phyloP scores from a whole-genome alignment of 1,140 invertebrate genomes.

The Nilaparvata lugens region DNA sequence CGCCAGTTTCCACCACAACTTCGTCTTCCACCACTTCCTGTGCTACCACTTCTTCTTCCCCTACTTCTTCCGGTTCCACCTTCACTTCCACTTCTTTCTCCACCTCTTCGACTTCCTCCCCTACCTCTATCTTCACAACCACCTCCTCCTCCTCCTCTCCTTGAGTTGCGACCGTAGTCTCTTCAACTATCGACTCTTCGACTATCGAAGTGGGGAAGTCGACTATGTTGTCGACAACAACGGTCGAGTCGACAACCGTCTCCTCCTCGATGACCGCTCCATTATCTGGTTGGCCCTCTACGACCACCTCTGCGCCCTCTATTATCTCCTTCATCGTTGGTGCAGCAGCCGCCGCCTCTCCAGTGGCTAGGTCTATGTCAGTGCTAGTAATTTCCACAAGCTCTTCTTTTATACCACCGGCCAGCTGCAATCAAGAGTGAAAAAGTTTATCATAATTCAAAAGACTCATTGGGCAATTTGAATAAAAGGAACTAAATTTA shows the following conservation, averaged over 20 bases:
- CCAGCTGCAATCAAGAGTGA: too few relatives aligned
- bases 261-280: background rate
- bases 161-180: background rate
- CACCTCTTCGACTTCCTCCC: background rate
- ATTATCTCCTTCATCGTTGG: conserved; percentile 12
- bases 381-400: conserved; percentile 34
- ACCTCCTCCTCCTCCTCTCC: background rate
- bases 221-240: background rate
- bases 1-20: conserved; percentile 18
- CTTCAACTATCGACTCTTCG: background rate
- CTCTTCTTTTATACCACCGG: conserved; percentile 31
- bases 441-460: too few relatives aligned
- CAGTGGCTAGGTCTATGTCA: conserved; percentile 17
- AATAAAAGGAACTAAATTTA: too few relatives aligned
- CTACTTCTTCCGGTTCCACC: background rate
- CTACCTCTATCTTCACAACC: background rate
- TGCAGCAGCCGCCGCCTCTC: conserved; percentile 16
- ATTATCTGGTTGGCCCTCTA: background rate
- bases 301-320: background rate
- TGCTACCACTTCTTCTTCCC: conserved; percentile 8
- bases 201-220: background rate
- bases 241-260: background rate
- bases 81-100: background rate
- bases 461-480: too few relatives aligned
- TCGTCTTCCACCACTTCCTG: conserved; percentile 10